These are phyloP conservation scores for Netelia melanura DNA, from an alignment of 2,888 invertebrate species.

Conservation along the genomic window DNA sequence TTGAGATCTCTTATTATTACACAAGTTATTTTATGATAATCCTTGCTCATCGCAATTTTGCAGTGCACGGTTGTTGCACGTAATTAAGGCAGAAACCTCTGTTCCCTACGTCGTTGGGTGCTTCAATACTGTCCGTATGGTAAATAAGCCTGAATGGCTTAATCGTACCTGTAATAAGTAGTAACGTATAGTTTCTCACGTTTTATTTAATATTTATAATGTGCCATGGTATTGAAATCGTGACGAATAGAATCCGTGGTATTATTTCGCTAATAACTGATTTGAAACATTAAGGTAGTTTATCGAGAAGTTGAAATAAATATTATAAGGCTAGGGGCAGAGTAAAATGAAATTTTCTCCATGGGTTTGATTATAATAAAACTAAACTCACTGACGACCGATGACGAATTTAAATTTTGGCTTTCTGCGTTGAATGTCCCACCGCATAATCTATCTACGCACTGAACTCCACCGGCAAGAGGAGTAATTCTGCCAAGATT, in stretches of 20 bases:
- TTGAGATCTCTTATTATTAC: constrained; percentile 40
- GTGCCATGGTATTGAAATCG: too few species aligned
- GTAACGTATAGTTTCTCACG: neutral
- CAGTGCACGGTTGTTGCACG: constrained; percentile 94
- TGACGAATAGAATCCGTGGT: too few species aligned
- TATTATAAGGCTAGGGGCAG: too few species aligned
- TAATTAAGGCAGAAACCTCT: constrained; percentile 94
- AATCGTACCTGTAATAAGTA: constrained; percentile 88
- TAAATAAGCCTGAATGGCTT: constrained; percentile 93
- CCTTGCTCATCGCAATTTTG: constrained; percentile 79
- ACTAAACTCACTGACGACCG: constrained; percentile 89
- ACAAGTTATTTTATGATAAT: neutral
- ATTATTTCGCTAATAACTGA: too few species aligned
- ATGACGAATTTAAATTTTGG: constrained; percentile 87
- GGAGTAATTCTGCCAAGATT: constrained; percentile 87
- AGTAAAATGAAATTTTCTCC: constrained; percentile 4
- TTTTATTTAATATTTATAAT: too few species aligned
- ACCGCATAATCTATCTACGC: constrained; percentile 93
- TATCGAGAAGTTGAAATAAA: too few species aligned
- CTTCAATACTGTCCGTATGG: constrained; percentile 92
- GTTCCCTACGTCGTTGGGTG: constrained; percentile 91
- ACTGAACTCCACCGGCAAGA: constrained; percentile 87
- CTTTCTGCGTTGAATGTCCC: constrained; percentile 91
- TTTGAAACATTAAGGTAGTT: too few species aligned
- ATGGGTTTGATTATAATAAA: neutral